These are phyloP conservation scores for Callithrix jacchus DNA, from an alignment of 2,113 vertebrate genomes.

Conservation along the genomic window DNA sequence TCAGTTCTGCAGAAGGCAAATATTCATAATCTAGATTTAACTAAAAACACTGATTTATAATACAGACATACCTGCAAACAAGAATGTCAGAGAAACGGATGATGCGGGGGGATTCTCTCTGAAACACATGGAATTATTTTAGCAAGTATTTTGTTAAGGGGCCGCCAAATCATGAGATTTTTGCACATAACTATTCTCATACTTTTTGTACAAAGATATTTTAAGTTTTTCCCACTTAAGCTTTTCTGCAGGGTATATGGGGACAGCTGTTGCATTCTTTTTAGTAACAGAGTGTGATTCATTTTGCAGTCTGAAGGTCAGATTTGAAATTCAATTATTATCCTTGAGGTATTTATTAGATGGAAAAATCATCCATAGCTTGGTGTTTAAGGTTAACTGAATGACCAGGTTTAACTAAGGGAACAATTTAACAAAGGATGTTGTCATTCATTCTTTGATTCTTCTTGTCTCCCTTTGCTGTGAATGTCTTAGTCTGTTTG, in stretches of 20 bases:
- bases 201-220: conserved; percentile 62
- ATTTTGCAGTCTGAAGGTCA: conserved; percentile 61
- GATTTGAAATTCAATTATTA: conserved; percentile 50
- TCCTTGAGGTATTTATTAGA: conserved; percentile 37
- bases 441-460: neutral
- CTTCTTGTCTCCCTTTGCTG: neutral
- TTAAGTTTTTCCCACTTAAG: conserved; percentile 66
- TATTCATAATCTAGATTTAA: conserved; percentile 56
- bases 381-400: conserved; percentile 54
- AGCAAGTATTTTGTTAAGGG: conserved; percentile 25
- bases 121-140: conserved; percentile 27
- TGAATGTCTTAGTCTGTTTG: neutral
- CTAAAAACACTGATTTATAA: neutral
- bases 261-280: conserved; percentile 69
- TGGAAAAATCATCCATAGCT: conserved; percentile 50
- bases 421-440: neutral
- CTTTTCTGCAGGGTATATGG: conserved; percentile 41
- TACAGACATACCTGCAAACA: neutral
- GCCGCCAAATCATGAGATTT: conserved; percentile 28
- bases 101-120: neutral
- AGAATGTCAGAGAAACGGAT: neutral
- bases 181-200: conserved; percentile 53
- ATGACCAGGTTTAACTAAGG: neutral
- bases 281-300: conserved; percentile 60
- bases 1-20: neutral